These are phyloP conservation scores for Ctenodactylus gundi DNA, from an alignment of 2,113 vertebrate species.

Conservation along the genomic window DNA sequence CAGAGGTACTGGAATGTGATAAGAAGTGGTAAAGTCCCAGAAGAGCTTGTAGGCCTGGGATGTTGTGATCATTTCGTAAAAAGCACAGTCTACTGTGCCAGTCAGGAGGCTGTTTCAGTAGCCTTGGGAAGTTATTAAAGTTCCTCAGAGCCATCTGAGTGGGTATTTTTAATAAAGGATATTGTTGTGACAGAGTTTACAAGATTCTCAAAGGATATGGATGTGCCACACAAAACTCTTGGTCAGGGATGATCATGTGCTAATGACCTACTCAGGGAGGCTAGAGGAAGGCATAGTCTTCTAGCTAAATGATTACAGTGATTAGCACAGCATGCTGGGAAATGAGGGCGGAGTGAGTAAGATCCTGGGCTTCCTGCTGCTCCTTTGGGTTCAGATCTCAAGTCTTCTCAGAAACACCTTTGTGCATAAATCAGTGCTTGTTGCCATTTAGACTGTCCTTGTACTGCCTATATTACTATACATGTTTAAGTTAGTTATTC, in stretches of 20 bases:
- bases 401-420: background rate
- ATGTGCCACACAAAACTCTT: too few relatives aligned
- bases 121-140: background rate
- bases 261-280: background rate
- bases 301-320: background rate
- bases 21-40: background rate
- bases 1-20: background rate
- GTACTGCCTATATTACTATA: background rate
- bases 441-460: background rate
- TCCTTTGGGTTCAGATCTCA: background rate
- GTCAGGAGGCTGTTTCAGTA: background rate
- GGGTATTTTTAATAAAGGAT: background rate
- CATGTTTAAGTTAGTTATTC: too few relatives aligned
- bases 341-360: rapidly evolving
- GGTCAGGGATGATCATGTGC: background rate
- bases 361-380: background rate
- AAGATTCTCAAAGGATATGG: background rate
- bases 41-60: background rate
- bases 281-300: background rate
- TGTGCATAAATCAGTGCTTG: background rate
- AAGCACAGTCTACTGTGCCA: background rate
- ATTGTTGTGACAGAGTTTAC: background rate
- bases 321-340: background rate
- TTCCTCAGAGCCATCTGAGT: background rate
- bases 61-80: background rate